Evolutionary conservation across 1,140 invertebrate species (phyloP), one percentile per base, ranked within the genome.

Genomic region (Lutraria rhynchaena): DNA sequence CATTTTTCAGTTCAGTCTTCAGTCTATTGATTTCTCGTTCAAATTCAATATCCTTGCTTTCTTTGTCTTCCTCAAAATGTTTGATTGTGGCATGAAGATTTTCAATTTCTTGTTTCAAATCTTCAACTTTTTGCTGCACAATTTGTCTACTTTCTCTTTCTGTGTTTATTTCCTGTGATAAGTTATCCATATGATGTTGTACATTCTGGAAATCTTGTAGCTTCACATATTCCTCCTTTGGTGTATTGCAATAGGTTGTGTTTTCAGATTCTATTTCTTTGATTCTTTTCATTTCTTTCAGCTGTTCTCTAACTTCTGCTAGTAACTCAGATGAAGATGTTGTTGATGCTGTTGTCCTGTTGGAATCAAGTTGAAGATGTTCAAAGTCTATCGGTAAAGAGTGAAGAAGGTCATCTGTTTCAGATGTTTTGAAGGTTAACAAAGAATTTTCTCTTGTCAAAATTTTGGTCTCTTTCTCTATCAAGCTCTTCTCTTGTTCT

Each of bases 251-350:
- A n/a, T 1, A 0, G 24, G 75, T 67, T n/a, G 75, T 55, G 41
- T 80, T 63, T 35, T 80, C 76, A 29, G 63, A 69, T 70, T 80
- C 76, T 11, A 80, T 80, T 57, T 69, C 49, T 60, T 31, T 70
- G 11, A 57, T 63, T 31, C 55, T 80, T 33, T 49, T 80, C 44
- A 80, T 55, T 41, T 63, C 76, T 46, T 69, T 70, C 3, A 80
- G 65, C 29, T 80, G 76, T 49, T 80, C 76, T 13, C 65, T 69
- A 5, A 80, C 53, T 9, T 80, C 76, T n/a, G 41, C 53, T 11
- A 70, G 31, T 44, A 77, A 19, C 49, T 80, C 76, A 5, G 76
- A 80, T 22, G 76, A 67, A 7, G 44, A n/a, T 37, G 76, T 80
- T 13, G 51, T 67, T 9, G 63, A 58, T 9, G 63, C 35, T 1